Base-by-base conservation (phyloP, 2,113 vertebrate species). In the Urocolius indicus region DNA sequence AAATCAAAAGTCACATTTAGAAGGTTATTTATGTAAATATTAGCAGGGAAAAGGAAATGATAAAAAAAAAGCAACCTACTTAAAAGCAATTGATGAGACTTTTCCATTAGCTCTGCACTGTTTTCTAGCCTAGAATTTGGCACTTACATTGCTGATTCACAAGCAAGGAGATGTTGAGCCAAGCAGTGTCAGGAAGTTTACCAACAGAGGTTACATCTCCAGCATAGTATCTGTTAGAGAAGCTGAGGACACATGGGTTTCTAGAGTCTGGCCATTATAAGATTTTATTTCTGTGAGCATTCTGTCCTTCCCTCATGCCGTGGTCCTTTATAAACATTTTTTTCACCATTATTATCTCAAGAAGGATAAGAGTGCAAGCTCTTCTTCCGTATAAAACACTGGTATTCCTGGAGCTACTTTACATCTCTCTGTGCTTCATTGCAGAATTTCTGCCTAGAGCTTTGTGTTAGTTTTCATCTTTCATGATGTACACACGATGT, bases 401-500 rank as follows among this genome's bases (percentile, higher is more conserved):
- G 19, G 13, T 26, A 11, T 51, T 94, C 71, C 77, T 74, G 82
- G 79, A 85, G 71, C 87, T 91, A 8, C 80, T 84, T 61, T 78
- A 38, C 75, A 43, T 90, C 55, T 74, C 71, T 65, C 74, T 8
- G 1, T 88, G 90, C 87, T 86, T 84, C 87, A 13, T 3, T 22
- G 6, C 41, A 52, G 89, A 95, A 82, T 95, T 95, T 77, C 91
- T 87, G 87, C 87, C 87, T n/a, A 21, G 74, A 87, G 93, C 81
- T 93, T 87, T 95, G 82, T 91, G 89, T 94, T 91, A 49, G 68
- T 87, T 92, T 94, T 80, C 87, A 24, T 95, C 94, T 87, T 90
- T 90, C 84, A 80, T 52, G 34, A 91, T 69, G 62, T 16, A 34
- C 94, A 59, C 78, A 76, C n/a, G 36, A 16, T 12, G 63, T 94